phyloP scores from a whole-genome alignment of 2,113 vertebrate species.

The Sorex fumeus region DNA sequence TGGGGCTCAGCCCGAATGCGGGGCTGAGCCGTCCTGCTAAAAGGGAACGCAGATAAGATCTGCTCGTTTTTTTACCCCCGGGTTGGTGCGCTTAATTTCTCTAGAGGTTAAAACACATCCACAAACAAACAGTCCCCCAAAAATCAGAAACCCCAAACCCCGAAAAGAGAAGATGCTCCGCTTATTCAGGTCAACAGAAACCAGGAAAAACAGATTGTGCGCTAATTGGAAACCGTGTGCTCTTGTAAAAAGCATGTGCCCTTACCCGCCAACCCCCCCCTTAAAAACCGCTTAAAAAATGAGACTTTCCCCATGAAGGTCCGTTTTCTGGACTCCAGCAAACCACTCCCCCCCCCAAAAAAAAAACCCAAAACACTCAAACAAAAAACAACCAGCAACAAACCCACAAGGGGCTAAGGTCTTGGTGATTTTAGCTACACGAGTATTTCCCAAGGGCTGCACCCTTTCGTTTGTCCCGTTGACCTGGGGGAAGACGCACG shows the following conservation, averaged over 20 bases:
- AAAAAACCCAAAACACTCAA: too few species aligned
- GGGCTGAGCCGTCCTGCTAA: too few species aligned
- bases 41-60: too few species aligned
- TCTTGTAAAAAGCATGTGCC: background rate
- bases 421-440: background rate
- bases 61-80: too few species aligned
- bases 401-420: background rate
- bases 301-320: background rate
- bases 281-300: constrained; percentile 18
- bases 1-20: too few species aligned
- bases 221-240: background rate
- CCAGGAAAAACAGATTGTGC: background rate
- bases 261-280: background rate
- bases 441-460: background rate
- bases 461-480: background rate
- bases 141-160: too few species aligned
- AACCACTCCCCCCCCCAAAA: background rate
- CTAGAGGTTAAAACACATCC: too few species aligned
- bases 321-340: background rate
- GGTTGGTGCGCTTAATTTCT: too few species aligned
- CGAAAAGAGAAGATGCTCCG: too few species aligned
- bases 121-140: too few species aligned
- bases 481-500: background rate
- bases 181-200: constrained; percentile 74
- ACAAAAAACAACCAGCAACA: too few species aligned